Evolutionary conservation across 2,113 vertebrate genomes (phyloP).

Genomic region (Polypterus senegalus): DNA sequence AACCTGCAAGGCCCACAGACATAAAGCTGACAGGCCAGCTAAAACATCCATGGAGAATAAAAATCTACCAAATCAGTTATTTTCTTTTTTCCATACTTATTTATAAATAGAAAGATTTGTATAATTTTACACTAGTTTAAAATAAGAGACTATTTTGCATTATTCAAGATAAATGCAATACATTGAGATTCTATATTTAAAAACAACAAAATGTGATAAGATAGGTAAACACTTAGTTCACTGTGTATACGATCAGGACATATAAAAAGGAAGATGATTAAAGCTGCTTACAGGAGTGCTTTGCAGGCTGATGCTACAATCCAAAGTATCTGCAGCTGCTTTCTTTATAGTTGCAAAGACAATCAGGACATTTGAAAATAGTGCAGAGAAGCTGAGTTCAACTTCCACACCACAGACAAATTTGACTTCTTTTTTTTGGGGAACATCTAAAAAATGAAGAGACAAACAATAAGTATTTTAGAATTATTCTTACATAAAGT

Average conservation of each 20-base stretch:
- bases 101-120: too few relatives aligned
- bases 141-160: not conserved
- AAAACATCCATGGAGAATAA: too few relatives aligned
- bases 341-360: constrained; percentile 52
- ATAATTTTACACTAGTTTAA: too few relatives aligned
- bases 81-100: too few relatives aligned
- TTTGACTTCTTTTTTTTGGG: constrained; percentile 28
- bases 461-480: too few relatives aligned
- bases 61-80: too few relatives aligned
- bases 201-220: not conserved
- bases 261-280: not conserved
- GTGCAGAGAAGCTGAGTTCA: constrained; percentile 52
- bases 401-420: constrained; percentile 49
- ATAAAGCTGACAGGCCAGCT: too few relatives aligned
- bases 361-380: constrained; percentile 66
- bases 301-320: constrained; percentile 43
- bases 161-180: not conserved
- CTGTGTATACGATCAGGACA: not conserved
- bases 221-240: too few relatives aligned
- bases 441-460: constrained; percentile 35
- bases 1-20: too few relatives aligned
- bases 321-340: constrained; percentile 17
- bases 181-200: not conserved
- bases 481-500: too few relatives aligned
- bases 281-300: constrained; percentile 44